Conservation (phyloP, 1,140 invertebrate species). For the Dolichoris vasculosae region DNA sequence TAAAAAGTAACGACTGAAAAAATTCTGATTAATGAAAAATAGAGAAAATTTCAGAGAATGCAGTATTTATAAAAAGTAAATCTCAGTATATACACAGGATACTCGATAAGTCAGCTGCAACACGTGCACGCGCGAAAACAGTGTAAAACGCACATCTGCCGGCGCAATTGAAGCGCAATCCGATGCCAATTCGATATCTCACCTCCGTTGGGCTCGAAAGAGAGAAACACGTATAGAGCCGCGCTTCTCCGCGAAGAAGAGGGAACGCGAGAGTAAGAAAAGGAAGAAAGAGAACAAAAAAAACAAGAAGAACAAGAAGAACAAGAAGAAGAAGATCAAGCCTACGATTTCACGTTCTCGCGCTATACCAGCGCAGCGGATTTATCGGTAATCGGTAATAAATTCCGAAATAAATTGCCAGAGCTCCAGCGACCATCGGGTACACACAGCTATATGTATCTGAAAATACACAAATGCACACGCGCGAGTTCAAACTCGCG, state of each 20-base stretch:
- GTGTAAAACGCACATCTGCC: slow-evolving; percentile 35
- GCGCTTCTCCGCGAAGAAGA: neutral
- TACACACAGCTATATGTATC: neutral
- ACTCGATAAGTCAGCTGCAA: slow-evolving; percentile 30
- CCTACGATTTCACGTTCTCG: slow-evolving; percentile 22
- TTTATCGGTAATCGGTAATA: slow-evolving; percentile 73
- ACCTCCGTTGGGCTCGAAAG: neutral
- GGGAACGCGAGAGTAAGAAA: neutral
- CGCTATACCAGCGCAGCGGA: slow-evolving; percentile 43
- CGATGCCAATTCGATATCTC: slow-evolving; percentile 48
- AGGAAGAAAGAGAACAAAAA: no score
- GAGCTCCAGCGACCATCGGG: slow-evolving; percentile 42
- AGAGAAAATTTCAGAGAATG: neutral
- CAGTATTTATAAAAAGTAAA: slow-evolving; percentile 16
- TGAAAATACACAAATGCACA: neutral
- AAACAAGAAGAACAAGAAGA: neutral
- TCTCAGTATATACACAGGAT: neutral
- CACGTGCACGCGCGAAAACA: neutral
- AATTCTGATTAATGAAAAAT: neutral
- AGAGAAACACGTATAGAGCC: neutral
- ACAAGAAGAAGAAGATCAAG: slow-evolving; percentile 1
- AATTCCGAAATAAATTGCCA: slow-evolving; percentile 70
- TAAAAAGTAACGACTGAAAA: neutral
- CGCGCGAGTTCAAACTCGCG: slow-evolving; percentile 11
- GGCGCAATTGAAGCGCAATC: slow-evolving; percentile 22